These are phyloP conservation scores for Rostratula benghalensis DNA, from an alignment of 2,113 vertebrate genomes.

Conservation along the genomic window DNA sequence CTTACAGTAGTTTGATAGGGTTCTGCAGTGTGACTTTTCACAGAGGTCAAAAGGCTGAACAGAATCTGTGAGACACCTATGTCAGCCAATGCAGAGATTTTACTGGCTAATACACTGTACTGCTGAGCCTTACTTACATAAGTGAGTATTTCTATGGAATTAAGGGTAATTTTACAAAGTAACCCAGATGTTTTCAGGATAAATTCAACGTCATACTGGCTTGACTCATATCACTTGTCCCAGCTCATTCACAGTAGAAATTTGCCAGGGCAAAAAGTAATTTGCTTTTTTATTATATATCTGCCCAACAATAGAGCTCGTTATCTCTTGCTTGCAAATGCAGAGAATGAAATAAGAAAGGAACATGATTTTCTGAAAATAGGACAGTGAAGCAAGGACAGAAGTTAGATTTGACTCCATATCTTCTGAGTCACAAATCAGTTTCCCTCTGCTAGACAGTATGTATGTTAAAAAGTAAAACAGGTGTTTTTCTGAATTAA, in stretches of 20 bases:
- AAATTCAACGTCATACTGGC: background rate
- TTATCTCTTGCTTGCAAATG: slow-evolving; percentile 28
- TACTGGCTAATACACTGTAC: background rate
- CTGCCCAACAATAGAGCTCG: background rate
- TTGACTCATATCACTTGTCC: background rate
- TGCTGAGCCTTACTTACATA: background rate
- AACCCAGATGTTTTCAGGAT: background rate
- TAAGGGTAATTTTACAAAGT: background rate
- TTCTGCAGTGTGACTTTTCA: background rate
- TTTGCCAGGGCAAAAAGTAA: background rate
- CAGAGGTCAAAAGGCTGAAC: background rate
- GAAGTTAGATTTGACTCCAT: background rate
- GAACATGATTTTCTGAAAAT: background rate
- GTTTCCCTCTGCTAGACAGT: background rate
- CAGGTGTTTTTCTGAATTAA: background rate
- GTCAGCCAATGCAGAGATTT: background rate
- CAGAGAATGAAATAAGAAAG: background rate
- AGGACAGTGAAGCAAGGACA: background rate
- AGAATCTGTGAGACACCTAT: background rate
- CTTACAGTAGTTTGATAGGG: background rate
- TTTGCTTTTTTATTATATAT: background rate
- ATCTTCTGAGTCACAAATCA: background rate
- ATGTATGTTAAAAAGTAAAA: background rate
- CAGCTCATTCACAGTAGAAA: background rate
- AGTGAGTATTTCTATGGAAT: background rate